These are phyloP conservation scores for Pogonomyrmex californicus DNA, from an alignment of 1,140 invertebrate species.

Conservation along the genomic window DNA sequence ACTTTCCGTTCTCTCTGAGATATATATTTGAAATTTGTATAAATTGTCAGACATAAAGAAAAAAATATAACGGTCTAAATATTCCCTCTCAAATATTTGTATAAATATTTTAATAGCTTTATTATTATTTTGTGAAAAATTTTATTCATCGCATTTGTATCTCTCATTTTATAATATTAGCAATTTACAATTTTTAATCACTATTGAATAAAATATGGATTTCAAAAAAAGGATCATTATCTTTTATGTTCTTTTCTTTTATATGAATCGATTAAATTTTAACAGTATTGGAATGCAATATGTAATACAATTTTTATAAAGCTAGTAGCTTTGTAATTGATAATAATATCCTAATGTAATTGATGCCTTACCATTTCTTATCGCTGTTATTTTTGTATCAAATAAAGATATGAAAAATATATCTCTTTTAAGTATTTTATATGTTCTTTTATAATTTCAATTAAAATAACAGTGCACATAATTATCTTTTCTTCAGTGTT, in stretches of 20 bases:
- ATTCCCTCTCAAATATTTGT: neutral
- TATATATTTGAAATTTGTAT: conserved; percentile 32
- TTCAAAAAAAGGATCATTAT: neutral
- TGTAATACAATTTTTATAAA: conserved; percentile 3
- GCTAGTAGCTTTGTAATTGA: neutral
- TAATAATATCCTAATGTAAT: no score
- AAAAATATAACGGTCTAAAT: neutral
- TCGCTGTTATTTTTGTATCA: neutral
- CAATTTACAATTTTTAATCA: conserved; percentile 5
- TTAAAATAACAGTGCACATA: conserved; percentile 44
- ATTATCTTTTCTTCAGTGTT: conserved; percentile 21
- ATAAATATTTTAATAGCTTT: neutral
- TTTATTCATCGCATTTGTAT: neutral
- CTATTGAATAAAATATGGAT: neutral
- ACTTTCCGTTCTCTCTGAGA: conserved; percentile 6
- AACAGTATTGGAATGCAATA: neutral
- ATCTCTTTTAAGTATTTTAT: conserved; percentile 11
- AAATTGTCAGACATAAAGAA: conserved; percentile 1
- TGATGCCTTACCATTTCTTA: neutral
- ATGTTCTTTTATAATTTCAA: neutral
- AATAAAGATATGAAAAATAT: neutral
- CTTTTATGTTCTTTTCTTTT: neutral
- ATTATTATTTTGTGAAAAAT: neutral
- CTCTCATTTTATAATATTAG: neutral
- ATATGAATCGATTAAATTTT: neutral